These are phyloP conservation scores for Lophotriccus pileatus DNA, from an alignment of 2,797 vertebrate genomes.

Conservation along the genomic window DNA sequence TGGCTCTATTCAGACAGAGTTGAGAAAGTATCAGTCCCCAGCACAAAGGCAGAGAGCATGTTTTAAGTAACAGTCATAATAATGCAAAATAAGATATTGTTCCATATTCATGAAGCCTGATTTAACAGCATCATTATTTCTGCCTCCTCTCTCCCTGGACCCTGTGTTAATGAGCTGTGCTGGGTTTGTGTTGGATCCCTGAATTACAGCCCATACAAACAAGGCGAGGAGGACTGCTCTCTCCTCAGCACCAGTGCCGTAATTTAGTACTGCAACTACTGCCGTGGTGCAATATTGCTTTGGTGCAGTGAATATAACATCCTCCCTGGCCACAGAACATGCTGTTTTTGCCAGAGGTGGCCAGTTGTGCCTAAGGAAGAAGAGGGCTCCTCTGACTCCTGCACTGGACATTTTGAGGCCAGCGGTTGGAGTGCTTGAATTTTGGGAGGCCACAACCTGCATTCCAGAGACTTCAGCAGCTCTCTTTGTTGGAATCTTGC, in stretches of 20 bases:
- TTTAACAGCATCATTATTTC: conserved; percentile 73
- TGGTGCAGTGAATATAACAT: not conserved
- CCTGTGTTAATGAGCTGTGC: conserved; percentile 65
- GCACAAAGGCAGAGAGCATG: conserved; percentile 25
- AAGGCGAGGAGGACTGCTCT: not conserved
- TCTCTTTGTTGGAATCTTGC: not conserved
- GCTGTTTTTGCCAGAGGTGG: not conserved
- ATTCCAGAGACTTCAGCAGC: not conserved
- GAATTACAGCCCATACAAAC: conserved; percentile 58
- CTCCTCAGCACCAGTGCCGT: not conserved
- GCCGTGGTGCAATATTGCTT: not conserved
- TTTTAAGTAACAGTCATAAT: conserved; percentile 67
- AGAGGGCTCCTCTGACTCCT: not conserved
- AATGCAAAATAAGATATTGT: conserved; percentile 68
- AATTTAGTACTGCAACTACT: not conserved
- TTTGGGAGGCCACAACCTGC: accelerated
- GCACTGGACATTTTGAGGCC: not conserved
- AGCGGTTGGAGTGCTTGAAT: not conserved
- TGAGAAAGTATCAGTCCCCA: conserved; percentile 23
- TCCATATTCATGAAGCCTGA: conserved; percentile 75
- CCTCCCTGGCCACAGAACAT: not conserved
- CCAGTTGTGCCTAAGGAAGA: not conserved
- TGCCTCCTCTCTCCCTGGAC: conserved; percentile 61
- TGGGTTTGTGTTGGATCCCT: conserved; percentile 61
- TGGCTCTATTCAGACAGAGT: not conserved